A percentile compares a stretch with the other conserved stretches of the same genome.
These are phyloP conservation scores for Tolypeutes matacus DNA, from an alignment of 2,797 vertebrate genomes.

Conservation along the genomic window DNA sequence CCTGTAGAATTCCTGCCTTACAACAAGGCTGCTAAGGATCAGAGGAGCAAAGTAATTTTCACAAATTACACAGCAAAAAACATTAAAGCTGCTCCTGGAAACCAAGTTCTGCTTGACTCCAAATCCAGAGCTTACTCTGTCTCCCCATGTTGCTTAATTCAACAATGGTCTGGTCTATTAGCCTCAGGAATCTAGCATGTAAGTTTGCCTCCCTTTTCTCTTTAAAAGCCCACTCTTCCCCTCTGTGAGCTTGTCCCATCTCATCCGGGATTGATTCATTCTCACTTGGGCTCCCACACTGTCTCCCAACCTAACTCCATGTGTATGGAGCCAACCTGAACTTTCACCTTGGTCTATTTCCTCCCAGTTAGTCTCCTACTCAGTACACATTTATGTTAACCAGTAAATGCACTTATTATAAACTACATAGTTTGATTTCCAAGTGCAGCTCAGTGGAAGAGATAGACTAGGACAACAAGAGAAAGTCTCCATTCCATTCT, in stretches of 20 bases:
- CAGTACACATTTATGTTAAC: not conserved
- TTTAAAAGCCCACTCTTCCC: not conserved
- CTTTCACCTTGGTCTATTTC: not conserved
- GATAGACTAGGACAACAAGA: not conserved
- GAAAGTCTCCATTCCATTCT: not conserved
- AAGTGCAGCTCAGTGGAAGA: not conserved
- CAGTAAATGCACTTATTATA: not conserved
- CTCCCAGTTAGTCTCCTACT: not conserved
- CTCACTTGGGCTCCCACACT: not conserved
- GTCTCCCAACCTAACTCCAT: not conserved
- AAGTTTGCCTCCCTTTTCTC: not conserved
- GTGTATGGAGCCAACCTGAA: not conserved
- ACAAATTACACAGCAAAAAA: not conserved
- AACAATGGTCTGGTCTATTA: not conserved
- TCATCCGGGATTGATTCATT: not conserved
- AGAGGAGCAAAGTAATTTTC: not conserved
- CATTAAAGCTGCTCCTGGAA: not conserved
- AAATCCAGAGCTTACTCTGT: not conserved
- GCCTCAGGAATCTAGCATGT: not conserved
- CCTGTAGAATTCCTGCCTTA: not conserved
- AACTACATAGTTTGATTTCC: not conserved
- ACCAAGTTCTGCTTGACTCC: not conserved
- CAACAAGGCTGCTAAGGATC: not conserved
- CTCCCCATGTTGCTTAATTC: not conserved
- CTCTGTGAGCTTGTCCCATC: not conserved